Conservation (phyloP, 2,797 vertebrate species). For the Danionella dracula region DNA sequence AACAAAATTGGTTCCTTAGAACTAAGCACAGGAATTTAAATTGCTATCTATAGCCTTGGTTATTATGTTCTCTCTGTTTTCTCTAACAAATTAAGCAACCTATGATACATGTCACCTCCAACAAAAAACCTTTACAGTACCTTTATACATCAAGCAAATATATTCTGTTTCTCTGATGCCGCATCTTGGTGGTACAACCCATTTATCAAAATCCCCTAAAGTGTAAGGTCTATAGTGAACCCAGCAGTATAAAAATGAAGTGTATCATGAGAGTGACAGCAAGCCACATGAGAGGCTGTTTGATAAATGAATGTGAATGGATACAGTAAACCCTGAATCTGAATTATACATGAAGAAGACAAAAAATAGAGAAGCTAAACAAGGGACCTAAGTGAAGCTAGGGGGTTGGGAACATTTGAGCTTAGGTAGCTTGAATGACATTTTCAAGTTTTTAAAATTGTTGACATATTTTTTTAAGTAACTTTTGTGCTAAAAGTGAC, state of each 20-base stretch:
- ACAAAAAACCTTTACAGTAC: neutral
- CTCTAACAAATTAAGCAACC: no score
- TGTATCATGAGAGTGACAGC: conserved; percentile 27
- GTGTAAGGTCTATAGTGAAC: neutral
- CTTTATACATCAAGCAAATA: neutral
- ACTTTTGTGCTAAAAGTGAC: no score
- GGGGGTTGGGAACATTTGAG: neutral
- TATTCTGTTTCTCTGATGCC: neutral
- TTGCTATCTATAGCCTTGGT: no score
- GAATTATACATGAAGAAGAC: conserved; percentile 36
- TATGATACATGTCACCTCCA: neutral
- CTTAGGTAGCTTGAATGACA: conserved; percentile 8
- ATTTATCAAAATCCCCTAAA: conserved; percentile 24
- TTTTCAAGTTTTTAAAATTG: conserved; percentile 13
- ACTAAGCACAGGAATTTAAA: no score
- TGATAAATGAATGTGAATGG: conserved; percentile 38
- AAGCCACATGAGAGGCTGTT: conserved; percentile 5
- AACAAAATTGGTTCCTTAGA: no score
- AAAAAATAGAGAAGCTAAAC: conserved; percentile 21
- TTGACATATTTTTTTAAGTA: neutral
- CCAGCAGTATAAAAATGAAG: conserved; percentile 10
- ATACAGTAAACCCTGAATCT: conserved; percentile 22
- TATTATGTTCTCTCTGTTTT: no score
- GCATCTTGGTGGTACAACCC: conserved; percentile 5
- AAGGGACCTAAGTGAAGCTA: neutral